phyloP scores from a whole-genome alignment of 2,888 invertebrate genomes.

The Cheilosia grossa region DNA sequence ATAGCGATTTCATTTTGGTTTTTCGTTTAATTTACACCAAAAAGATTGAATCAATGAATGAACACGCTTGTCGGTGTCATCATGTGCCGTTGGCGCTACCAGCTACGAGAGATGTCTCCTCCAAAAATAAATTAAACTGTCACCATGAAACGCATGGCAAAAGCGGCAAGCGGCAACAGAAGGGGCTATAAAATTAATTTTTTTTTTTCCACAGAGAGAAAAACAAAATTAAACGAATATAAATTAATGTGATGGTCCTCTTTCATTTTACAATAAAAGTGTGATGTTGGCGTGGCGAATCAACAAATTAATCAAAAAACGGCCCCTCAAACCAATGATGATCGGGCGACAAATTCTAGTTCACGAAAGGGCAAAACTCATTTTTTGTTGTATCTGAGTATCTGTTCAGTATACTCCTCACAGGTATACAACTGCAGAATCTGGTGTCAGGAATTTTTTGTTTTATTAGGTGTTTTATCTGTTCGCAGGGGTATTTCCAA shows the following conservation, averaged over 20 bases:
- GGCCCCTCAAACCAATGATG: conserved; percentile 35
- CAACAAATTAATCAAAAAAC: conserved; percentile 61
- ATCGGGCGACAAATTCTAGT: conserved; percentile 35
- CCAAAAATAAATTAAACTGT: conserved; percentile 63
- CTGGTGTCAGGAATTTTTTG: conserved; percentile 49
- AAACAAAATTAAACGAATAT: conserved; percentile 61
- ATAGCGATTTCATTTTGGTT: conserved; percentile 25
- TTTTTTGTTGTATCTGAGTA: conserved; percentile 1
- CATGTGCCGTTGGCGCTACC: conserved; percentile 6
- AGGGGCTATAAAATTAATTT: neutral
- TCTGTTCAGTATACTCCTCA: neutral
- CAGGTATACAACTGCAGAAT: conserved; percentile 4
- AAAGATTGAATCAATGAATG: conserved; percentile 69
- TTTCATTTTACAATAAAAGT: conserved; percentile 23
- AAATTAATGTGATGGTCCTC: conserved; percentile 59
- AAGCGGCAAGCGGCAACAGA: neutral
- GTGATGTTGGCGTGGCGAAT: conserved; percentile 45
- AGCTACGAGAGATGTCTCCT: conserved; percentile 31
- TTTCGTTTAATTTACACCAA: conserved; percentile 49
- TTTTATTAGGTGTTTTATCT: conserved; percentile 64
- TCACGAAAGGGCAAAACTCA: conserved; percentile 7
- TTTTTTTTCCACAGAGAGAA: neutral
- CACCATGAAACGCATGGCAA: conserved; percentile 50
- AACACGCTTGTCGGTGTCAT: conserved; percentile 27
- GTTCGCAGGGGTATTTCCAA: conserved; percentile 54